Base-by-base conservation (phyloP, 1,140 invertebrate genomes). In the Saccostrea glomerata region DNA sequence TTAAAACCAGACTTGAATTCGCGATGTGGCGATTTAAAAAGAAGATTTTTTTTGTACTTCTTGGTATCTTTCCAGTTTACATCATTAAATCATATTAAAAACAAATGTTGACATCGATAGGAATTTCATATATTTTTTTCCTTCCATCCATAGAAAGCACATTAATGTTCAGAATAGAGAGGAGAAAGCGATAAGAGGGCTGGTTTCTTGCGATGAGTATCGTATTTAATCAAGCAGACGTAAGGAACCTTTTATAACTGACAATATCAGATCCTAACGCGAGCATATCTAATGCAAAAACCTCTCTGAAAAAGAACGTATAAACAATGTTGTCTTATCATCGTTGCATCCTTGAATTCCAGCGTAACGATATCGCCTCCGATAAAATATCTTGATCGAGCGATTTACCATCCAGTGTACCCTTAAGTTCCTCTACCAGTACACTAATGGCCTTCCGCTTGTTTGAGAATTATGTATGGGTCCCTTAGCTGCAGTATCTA, bases 1-100 rank as follows among this genome's bases (percentile, higher is more conserved):
- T 6, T 63, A 20, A 5, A 63, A 63, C 15, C 13, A 60, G 5
- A 20, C 15, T 63, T 63, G 58, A 63, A 63, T 63, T 63, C 17
- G n/a, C 58, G n/a, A 63, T 20, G 58, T 63, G n/a, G 58, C 58
- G 58, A 63, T 63, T 63, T 17, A 63, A 63, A 20, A 63, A 6
- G 58, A 7, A 20, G 58, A n/a, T n/a, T 20, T 17, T 63, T 63
- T 63, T 63, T 20, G 3, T n/a, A 25, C 23, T 30, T 30, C 25
- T 77, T 77, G 70, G 70, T 77, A 30, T 77, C 70, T 77, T 77
- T 77, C 70, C 70, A 77, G 70, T 77, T 77, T 40, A 77, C 70
- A 25, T 17, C 23, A 77, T 25, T 36, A 77, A 77, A 77, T 36
- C 70, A 77, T 36, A 77, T 77, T 77, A 77, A 77, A 77, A 77